phyloP scores from a whole-genome alignment of 2,888 invertebrate species.

The Phyto melanocephala region DNA sequence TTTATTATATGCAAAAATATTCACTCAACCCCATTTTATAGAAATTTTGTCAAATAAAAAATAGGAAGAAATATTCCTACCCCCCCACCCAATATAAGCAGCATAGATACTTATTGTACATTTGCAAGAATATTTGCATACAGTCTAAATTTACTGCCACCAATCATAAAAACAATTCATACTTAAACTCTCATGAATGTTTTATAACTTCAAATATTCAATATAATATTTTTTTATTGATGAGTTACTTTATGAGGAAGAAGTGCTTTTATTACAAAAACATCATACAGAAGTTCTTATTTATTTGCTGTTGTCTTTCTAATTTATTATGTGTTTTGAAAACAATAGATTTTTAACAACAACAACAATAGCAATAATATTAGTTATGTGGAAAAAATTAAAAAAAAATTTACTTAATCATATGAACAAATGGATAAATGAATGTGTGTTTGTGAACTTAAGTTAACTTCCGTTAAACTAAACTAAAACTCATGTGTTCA shows the following conservation, averaged over 20 bases:
- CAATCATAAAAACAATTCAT: not conserved
- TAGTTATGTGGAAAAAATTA: constrained; percentile 22
- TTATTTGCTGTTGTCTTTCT: not conserved
- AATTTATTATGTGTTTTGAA: constrained; percentile 46
- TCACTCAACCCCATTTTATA: too few species aligned
- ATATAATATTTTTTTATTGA: constrained; percentile 27
- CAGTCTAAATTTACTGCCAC: not conserved
- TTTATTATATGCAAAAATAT: too few species aligned
- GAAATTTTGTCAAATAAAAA: too few species aligned
- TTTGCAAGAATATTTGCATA: not conserved
- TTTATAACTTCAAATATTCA: constrained; percentile 22
- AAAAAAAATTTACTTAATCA: not conserved
- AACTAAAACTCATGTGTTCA: not conserved
- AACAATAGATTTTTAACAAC: constrained; percentile 29
- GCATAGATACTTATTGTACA: not conserved
- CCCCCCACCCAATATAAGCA: not conserved
- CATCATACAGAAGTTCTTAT: constrained; percentile 36
- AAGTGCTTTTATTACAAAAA: constrained; percentile 15
- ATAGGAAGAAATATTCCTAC: not conserved
- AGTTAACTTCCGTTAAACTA: constrained; percentile 22
- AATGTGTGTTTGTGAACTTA: not conserved
- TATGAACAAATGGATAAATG: not conserved
- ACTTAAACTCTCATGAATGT: not conserved
- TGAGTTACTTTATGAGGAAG: constrained; percentile 32
- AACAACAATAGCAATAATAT: constrained; percentile 40